Percentiles rank a stretch among this genome's conserved stretches.
phyloP scores from a whole-genome alignment of 2,888 invertebrate genomes.

The Agrochola macilenta region DNA sequence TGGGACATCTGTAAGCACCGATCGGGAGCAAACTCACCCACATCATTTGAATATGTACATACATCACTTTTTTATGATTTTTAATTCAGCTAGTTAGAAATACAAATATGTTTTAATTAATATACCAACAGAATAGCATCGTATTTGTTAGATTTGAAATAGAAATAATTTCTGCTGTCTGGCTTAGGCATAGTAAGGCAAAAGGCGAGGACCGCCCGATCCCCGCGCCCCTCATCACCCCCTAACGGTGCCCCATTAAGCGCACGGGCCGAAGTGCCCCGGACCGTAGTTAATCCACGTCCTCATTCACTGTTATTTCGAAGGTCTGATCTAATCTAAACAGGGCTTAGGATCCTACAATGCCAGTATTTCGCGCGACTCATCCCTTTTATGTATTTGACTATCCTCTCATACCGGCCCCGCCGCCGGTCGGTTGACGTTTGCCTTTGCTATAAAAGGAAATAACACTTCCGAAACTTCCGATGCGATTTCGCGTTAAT shows the following conservation, averaged over 20 bases:
- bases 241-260: conserved; percentile 89
- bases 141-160: conserved; percentile 15
- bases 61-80: conserved; percentile 39
- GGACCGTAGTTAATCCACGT: conserved; percentile 91
- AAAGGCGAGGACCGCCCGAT: conserved; percentile 70
- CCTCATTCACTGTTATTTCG: conserved; percentile 91
- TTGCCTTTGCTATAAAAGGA: conserved; percentile 86
- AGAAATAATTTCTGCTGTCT: conserved; percentile 70
- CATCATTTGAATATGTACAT: conserved; percentile 67
- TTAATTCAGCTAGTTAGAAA: neutral
- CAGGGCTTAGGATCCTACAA: conserved; percentile 90
- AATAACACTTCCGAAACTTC: conserved; percentile 87
- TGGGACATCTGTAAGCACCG: conserved; percentile 78
- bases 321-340: conserved; percentile 91
- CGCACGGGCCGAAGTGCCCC: conserved; percentile 89
- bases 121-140: neutral
- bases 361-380: conserved; percentile 89
- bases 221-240: conserved; percentile 87
- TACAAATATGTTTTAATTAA: neutral
- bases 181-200: conserved; percentile 73
- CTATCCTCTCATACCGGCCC: conserved; percentile 83
- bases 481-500: conserved; percentile 82
- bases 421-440: conserved; percentile 81
- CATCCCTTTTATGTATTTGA: conserved; percentile 90
- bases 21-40: conserved; percentile 69